These are phyloP conservation scores for Tanypteryx hageni DNA, from an alignment of 2,888 invertebrate species.

Conservation along the genomic window DNA sequence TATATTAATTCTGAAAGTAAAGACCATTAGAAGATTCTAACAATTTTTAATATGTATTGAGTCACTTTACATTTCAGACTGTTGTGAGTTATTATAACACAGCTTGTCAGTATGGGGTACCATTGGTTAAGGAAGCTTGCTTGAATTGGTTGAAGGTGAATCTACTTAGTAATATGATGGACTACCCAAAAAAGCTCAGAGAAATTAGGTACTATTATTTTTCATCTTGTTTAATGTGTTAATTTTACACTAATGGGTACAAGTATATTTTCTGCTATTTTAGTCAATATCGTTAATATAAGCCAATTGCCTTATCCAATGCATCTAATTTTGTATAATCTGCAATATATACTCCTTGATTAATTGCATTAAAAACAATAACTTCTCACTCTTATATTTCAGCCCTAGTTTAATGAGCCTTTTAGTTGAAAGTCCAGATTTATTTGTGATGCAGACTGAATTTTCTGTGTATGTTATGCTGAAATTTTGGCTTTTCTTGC, in stretches of 20 bases:
- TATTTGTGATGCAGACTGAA: slow-evolving; percentile 87
- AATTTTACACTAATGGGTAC: too few species aligned
- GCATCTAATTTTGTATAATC: too few species aligned
- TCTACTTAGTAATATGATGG: slow-evolving; percentile 80
- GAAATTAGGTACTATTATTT: slow-evolving; percentile 76
- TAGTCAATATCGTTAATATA: too few species aligned
- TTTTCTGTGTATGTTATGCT: slow-evolving; percentile 85
- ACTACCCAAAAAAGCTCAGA: slow-evolving; percentile 78
- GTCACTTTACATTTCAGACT: slow-evolving; percentile 76
- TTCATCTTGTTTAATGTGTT: not conserved
- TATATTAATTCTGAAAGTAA: not conserved
- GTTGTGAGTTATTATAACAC: slow-evolving; percentile 83
- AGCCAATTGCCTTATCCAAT: too few species aligned
- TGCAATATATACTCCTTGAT: not conserved
- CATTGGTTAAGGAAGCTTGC: slow-evolving; percentile 80
- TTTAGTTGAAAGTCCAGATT: slow-evolving; percentile 80
- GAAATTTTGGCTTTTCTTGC: slow-evolving; percentile 83
- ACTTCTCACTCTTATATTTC: slow-evolving; percentile 66
- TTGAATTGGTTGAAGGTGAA: slow-evolving; percentile 85
- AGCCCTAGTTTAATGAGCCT: slow-evolving; percentile 82
- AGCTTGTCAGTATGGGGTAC: slow-evolving; percentile 82
- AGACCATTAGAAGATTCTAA: not conserved
- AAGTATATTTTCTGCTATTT: too few species aligned
- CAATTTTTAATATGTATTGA: slow-evolving; percentile 57
- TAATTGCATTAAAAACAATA: not conserved